Conservation (phyloP, 35 echinoderm and acorn worm genomes). For the Strongylocentrotus purpuratus region DNA sequence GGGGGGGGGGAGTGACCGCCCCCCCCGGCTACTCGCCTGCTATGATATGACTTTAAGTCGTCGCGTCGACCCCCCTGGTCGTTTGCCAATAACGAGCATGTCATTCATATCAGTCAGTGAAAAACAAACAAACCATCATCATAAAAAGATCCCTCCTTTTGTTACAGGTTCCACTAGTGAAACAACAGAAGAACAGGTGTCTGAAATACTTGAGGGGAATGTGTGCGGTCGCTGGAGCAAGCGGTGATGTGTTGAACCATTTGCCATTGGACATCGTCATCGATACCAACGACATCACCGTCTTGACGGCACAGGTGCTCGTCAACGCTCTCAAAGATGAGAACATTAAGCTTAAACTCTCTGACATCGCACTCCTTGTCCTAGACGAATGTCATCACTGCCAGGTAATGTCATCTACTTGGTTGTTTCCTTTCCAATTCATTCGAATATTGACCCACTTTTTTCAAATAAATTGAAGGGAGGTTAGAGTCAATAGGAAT, state of each 20-base stretch:
- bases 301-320: constrained; percentile 80
- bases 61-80: too few species aligned
- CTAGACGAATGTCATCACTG: constrained; percentile 84
- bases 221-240: constrained; percentile 48
- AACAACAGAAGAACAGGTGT: constrained; percentile 67
- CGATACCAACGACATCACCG: constrained; percentile 54
- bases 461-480: too few species aligned
- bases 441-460: too few species aligned
- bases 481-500: too few species aligned
- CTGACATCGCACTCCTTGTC: constrained; percentile 67
- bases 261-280: constrained; percentile 49
- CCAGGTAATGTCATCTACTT: constrained; percentile 45
- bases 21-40: too few species aligned
- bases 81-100: too few species aligned
- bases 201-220: constrained; percentile 41
- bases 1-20: too few species aligned
- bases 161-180: constrained; percentile 67
- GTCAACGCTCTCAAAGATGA: constrained; percentile 59
- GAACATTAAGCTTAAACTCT: constrained; percentile 43
- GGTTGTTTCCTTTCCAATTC: not conserved
- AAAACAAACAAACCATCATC: not conserved
- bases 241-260: constrained; percentile 54
- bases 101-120: too few species aligned
- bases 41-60: too few species aligned
- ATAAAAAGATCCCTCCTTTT: not conserved